phyloP scores from a whole-genome alignment of 1,140 invertebrate genomes.

The Drosophila murphyi region DNA sequence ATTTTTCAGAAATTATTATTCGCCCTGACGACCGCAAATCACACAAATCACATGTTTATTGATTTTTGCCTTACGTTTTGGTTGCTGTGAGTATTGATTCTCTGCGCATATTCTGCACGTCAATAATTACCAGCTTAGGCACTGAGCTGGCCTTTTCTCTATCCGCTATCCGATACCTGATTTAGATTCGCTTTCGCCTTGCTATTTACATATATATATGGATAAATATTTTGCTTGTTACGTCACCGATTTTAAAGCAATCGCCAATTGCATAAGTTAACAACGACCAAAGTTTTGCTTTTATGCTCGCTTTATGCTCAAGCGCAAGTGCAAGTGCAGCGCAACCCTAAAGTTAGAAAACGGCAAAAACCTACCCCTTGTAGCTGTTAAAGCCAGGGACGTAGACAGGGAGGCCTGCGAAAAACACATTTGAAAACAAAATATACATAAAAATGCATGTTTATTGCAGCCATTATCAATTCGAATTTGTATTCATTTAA shows the following conservation, averaged over 20 bases:
- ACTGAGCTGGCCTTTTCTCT: slow-evolving; percentile 9
- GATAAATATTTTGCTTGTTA: slow-evolving; percentile 11
- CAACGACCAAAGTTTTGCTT: slow-evolving; percentile 18
- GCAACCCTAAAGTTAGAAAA: slow-evolving; percentile 37
- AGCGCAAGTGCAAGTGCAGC: slow-evolving; percentile 40
- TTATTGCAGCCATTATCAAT: too few species aligned
- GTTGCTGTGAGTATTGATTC: background rate
- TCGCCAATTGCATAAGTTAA: slow-evolving; percentile 41
- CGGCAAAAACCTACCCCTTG: slow-evolving; percentile 37
- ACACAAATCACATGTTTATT: slow-evolving; percentile 32
- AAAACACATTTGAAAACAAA: background rate
- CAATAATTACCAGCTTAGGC: background rate
- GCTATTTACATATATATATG: slow-evolving; percentile 4
- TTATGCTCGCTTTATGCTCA: slow-evolving; percentile 20
- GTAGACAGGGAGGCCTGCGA: slow-evolving; percentile 28
- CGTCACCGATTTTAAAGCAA: slow-evolving; percentile 21
- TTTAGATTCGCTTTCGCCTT: slow-evolving; percentile 18
- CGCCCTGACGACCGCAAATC: background rate
- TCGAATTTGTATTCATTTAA: too few species aligned
- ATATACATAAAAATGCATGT: background rate
- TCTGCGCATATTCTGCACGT: slow-evolving; percentile 37
- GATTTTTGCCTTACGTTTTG: slow-evolving; percentile 34
- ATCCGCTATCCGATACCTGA: slow-evolving; percentile 3
- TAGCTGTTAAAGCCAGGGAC: slow-evolving; percentile 31
- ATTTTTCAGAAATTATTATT: slow-evolving; percentile 10